Conservation (phyloP, 2,888 invertebrate species). For the Rhyacophila evoluta region DNA sequence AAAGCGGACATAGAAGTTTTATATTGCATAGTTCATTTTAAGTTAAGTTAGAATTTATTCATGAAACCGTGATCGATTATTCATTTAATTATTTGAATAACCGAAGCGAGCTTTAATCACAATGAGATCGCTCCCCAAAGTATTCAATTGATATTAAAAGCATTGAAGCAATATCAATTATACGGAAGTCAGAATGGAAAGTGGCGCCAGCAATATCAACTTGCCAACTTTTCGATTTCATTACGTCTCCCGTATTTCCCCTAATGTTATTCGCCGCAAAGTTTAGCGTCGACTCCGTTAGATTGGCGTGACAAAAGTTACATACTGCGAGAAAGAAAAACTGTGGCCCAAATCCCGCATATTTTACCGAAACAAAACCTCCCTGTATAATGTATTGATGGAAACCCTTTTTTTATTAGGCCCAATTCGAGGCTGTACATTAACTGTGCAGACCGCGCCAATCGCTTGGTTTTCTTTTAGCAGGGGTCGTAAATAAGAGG, state of each 20-base stretch:
- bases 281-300: not conserved
- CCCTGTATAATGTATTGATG: constrained; percentile 42
- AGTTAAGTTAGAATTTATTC: not conserved
- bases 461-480: constrained; percentile 8
- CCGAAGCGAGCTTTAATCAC: not conserved
- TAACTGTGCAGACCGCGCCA: not conserved
- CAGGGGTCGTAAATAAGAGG: constrained; percentile 17
- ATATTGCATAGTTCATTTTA: too few species aligned
- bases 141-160: constrained; percentile 9
- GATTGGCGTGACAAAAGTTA: constrained; percentile 22
- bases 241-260: constrained; percentile 26
- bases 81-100: not conserved
- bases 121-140: not conserved
- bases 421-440: constrained; percentile 1
- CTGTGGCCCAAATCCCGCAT: constrained; percentile 35
- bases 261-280: constrained; percentile 20
- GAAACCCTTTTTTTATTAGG: constrained; percentile 38
- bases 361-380: constrained; percentile 40
- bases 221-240: constrained; percentile 25
- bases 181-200: not conserved
- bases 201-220: constrained; percentile 1
- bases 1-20: too few species aligned
- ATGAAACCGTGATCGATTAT: not conserved
- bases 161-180: constrained; percentile 13
- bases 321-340: not conserved